A percentile compares a stretch with the other conserved stretches of the same genome.
Evolutionary conservation across 2,797 vertebrate species (phyloP).

Genomic region (Leucoraja ocellata): DNA sequence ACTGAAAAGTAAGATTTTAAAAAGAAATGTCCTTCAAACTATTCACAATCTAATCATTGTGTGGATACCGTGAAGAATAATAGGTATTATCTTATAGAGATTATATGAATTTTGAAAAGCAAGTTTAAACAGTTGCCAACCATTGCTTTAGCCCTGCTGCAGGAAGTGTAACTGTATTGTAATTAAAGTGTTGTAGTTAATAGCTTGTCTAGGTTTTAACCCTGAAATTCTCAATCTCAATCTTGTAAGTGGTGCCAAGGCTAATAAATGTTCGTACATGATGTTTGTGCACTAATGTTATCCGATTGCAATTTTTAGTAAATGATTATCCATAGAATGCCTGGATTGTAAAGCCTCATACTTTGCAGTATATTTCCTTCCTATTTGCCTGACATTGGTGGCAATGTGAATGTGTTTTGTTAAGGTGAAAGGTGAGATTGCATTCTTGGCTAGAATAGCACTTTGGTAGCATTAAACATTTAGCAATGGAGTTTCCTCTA

Average conservation of each 20-base stretch:
- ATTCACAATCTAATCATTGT: not conserved
- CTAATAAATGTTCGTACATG: not conserved
- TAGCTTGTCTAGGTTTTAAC: not conserved
- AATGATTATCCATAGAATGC: not conserved
- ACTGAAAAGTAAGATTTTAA: not conserved
- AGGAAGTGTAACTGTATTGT: not conserved
- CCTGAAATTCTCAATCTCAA: not conserved
- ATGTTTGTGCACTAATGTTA: not conserved
- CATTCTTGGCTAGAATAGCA: not conserved
- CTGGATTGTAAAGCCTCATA: not conserved
- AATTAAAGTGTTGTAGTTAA: not conserved
- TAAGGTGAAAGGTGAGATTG: not conserved
- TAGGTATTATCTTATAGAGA: not conserved
- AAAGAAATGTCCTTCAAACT: not conserved
- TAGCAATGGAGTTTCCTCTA: not conserved
- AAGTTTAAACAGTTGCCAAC: not conserved
- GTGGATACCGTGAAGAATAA: not conserved
- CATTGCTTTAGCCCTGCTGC: not conserved
- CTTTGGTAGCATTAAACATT: not conserved
- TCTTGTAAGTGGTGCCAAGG: not conserved
- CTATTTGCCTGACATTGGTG: not conserved
- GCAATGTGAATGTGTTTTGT: not conserved
- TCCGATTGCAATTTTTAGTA: not conserved
- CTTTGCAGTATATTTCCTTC: not conserved
- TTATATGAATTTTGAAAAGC: not conserved